Evolutionary conservation across 2,797 vertebrate genomes (phyloP).

Genomic region (Hippoglossus hippoglossus): DNA sequence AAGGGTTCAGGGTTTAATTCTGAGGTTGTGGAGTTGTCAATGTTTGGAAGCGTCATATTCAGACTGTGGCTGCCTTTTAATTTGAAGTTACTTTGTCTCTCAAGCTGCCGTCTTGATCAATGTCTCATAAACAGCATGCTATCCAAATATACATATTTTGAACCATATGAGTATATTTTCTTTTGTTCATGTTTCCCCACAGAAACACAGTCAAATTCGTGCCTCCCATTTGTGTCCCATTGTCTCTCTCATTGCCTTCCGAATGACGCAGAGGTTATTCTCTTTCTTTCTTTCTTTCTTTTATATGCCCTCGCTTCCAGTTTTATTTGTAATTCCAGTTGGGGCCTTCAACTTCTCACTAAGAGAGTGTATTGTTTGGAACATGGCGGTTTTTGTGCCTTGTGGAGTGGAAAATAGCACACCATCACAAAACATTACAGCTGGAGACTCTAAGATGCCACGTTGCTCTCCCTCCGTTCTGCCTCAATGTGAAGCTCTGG

Average conservation of each 20-base stretch:
- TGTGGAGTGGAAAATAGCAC: slow-evolving; percentile 75
- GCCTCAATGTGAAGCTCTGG: slow-evolving; percentile 57
- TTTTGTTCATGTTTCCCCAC: slow-evolving; percentile 27
- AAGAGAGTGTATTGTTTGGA: slow-evolving; percentile 48
- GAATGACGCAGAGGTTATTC: slow-evolving; percentile 38
- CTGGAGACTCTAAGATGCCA: slow-evolving; percentile 40
- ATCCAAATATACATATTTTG: not conserved
- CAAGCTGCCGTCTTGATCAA: not conserved
- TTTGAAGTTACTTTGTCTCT: not conserved
- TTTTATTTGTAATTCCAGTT: slow-evolving; percentile 59
- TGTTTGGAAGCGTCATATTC: not conserved
- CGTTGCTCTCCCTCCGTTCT: slow-evolving; percentile 59
- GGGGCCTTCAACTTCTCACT: slow-evolving; percentile 48
- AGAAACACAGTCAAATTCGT: slow-evolving; percentile 10
- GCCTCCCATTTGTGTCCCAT: slow-evolving; percentile 8
- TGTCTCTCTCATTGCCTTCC: slow-evolving; percentile 15
- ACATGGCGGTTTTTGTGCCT: slow-evolving; percentile 55
- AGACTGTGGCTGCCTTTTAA: not conserved
- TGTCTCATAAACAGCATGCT: not conserved
- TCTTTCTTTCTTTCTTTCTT: not conserved
- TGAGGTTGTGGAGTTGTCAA: not conserved
- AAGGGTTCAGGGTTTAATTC: not conserved
- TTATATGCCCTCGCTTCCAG: slow-evolving; percentile 36
- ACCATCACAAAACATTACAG: slow-evolving; percentile 68
- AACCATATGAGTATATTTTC: not conserved